Conservation (phyloP, 2,888 invertebrate genomes). For the Eumerus sabulonum region DNA sequence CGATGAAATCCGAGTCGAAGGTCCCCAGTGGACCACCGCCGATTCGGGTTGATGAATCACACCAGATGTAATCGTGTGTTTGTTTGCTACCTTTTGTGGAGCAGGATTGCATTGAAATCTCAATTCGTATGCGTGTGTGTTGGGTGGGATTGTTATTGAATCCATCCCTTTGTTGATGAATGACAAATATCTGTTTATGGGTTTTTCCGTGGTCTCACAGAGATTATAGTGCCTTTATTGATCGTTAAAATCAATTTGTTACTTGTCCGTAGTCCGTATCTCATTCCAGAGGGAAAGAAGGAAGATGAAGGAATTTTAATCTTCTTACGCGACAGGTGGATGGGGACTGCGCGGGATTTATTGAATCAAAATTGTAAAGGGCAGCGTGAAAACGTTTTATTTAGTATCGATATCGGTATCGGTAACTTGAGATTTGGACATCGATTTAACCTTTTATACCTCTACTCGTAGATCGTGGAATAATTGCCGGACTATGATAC, state of each 20-base stretch:
- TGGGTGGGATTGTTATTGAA: conserved; percentile 21
- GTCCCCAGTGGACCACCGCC: conserved; percentile 15
- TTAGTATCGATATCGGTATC: too few relatives aligned
- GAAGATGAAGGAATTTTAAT: conserved; percentile 32
- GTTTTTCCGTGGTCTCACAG: conserved; percentile 37
- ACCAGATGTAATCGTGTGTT: not conserved
- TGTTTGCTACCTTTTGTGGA: conserved; percentile 34
- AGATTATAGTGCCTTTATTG: conserved; percentile 53
- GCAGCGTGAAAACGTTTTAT: too few relatives aligned
- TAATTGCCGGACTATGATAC: too few relatives aligned
- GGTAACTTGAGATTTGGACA: too few relatives aligned
- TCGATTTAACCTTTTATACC: too few relatives aligned
- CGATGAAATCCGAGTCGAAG: conserved; percentile 19
- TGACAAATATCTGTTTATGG: conserved; percentile 6
- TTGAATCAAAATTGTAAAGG: too few relatives aligned
- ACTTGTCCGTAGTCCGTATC: conserved; percentile 17
- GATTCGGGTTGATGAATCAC: conserved; percentile 5
- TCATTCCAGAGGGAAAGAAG: conserved; percentile 8
- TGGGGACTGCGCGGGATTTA: too few relatives aligned
- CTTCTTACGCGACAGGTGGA: conserved; percentile 26
- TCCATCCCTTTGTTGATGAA: conserved; percentile 18
- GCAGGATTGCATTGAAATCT: conserved; percentile 31
- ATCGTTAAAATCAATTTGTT: conserved; percentile 62
- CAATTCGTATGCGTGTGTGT: not conserved
- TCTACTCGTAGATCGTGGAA: too few relatives aligned